Evolutionary conservation across 2,113 vertebrate species (phyloP).

Genomic region (Cyanoramphus novaezelandiae): DNA sequence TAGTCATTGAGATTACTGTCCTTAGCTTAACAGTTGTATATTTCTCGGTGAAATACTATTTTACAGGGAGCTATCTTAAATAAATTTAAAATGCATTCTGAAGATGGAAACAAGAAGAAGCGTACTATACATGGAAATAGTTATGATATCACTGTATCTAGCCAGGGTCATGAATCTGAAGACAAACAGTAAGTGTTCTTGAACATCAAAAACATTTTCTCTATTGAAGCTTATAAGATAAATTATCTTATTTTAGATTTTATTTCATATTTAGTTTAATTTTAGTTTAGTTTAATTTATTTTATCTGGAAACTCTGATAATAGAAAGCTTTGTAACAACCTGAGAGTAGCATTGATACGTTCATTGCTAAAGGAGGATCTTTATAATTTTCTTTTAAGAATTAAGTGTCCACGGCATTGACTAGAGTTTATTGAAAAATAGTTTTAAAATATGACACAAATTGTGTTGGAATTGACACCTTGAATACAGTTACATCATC

Average conservation of each 20-base stretch:
- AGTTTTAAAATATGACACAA: not conserved
- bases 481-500: not conserved
- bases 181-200: constrained; percentile 34
- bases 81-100: constrained; percentile 40
- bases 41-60: not conserved
- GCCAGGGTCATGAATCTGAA: not conserved
- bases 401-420: not conserved
- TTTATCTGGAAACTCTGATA: not conserved
- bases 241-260: not conserved
- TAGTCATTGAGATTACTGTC: not conserved
- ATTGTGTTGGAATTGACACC: not conserved
- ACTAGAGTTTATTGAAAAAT: not conserved
- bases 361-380: not conserved
- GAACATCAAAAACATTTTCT: not conserved
- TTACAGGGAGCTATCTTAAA: not conserved
- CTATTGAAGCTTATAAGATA: not conserved
- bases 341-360: not conserved
- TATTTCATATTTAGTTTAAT: not conserved
- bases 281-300: not conserved
- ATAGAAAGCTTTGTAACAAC: not conserved
- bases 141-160: not conserved
- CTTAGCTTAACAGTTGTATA: not conserved
- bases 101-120: not conserved
- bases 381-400: not conserved
- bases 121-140: not conserved